Evolutionary conservation across 2,888 invertebrate genomes (phyloP), one percentile per base, ranked within the genome.

Genomic region (Habrosyne pyritoides): DNA sequence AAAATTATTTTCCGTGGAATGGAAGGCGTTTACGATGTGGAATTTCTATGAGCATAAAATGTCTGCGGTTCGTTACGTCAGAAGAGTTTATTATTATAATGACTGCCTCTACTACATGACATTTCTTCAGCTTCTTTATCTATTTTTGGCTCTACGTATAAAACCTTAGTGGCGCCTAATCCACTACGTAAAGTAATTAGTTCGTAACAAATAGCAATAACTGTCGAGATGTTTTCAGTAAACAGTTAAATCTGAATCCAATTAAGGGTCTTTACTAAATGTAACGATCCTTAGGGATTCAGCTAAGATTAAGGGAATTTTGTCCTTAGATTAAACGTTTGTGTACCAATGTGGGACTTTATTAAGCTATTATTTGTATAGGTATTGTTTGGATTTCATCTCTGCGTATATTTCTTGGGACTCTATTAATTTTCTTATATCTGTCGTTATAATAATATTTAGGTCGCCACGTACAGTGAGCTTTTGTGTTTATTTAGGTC

Each of bases 271-370:
- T 42, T 42, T 18, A 42, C 14, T 42, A 42, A 24, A 42, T 42
- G n/a, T 42, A 53, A 53, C 42, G 50, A 56, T 51, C 56, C 47
- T 36, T 18, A 28, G 14, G 53, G 56, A 56, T 56, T 53, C 28
- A 10, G 49, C 36, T 24, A 21, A 18, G 54, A 54, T 54, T 54
- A 54, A 48, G 54, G 21, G 42, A 54, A 50, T 54, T 26, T 48
- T 2, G 48, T 48, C 30, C 22, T 10, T 12, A 36, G 54, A 54
- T 54, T 54, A 54, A 50, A 54, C 26, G 50, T 54, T 54, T 50
- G 48, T 48, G 36, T 50, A 42, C 42, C 14, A 42, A 42, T 42
- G 18, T 42, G 42, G 42, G 42, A 18, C 12, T 42, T 12, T 36
- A 36, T 14, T 14, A 36, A 14, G 36, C 36, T 14, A 36, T 36